Base-by-base conservation (phyloP, 1,140 invertebrate genomes). In the Ctenoplectra terminalis region DNA sequence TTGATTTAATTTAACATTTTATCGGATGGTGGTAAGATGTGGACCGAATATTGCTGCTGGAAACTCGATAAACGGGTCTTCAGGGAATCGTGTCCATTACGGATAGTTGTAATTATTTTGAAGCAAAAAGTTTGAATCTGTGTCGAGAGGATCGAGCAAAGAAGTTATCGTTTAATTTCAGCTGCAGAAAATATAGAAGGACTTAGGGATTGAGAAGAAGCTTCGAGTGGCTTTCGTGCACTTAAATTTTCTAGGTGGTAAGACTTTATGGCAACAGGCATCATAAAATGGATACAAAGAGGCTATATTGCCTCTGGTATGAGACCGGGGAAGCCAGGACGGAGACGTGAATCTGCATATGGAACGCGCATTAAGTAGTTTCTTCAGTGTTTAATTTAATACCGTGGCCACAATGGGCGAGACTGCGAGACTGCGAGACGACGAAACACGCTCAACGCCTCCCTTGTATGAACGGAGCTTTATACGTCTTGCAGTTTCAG, bases 241-340 rank as follows among this genome's bases (percentile, higher is more conserved):
- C 70, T 74, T 64, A 81, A 75, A 75, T 71, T 86, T 60, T 74
- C 58, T 69, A 78, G 82, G 74, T 79, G 86, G 73, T 83, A 72
- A 84, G 88, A 86, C 89, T 93, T 93, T 92, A 93, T 90, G 87
- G 85, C 85, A 78, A 71, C 88, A 87, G 86, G 87, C 82, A 81
- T 85, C 90, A 88, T 93, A 93, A 93, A 93, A 92, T 88, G 89
- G 90, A 91, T 92, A 92, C 92, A 93, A 92, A 93, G 92, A 90
- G 91, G 89, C 84, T 90, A 90, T 92, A 92, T 92, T 92, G 90
- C 89, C 79, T 66, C 85, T 73, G 77, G 81, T 78, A 85, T 89
- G 89, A 90, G 84, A 77, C 82, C 40, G 63, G 64, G 79, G 87
- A 75, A 82, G 84, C 84, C 80, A 79, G 78, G 82, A 85, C 87